Conservation (phyloP, 2,888 invertebrate genomes). For the Prosapia bicincta region DNA sequence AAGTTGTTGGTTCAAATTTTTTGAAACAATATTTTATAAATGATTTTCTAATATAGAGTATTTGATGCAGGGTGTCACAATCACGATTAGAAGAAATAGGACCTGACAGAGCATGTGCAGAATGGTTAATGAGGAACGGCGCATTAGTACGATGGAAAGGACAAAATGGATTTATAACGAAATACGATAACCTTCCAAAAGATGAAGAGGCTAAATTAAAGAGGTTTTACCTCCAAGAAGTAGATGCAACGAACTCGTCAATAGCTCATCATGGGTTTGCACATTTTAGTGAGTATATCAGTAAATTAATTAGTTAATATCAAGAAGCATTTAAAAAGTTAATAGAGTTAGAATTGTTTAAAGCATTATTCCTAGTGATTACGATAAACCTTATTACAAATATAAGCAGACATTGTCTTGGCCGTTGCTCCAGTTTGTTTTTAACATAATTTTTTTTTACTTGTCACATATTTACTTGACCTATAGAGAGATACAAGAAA, state of each 20-base stretch:
- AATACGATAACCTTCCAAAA: conserved; percentile 58
- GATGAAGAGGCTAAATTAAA: conserved; percentile 46
- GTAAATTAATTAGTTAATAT: too few relatives aligned
- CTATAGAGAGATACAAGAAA: too few relatives aligned
- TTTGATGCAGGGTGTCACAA: conserved; percentile 55
- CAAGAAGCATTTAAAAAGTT: too few relatives aligned
- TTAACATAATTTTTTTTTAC: too few relatives aligned
- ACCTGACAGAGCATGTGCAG: conserved; percentile 87
- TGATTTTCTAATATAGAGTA: background rate
- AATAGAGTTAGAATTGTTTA: too few relatives aligned
- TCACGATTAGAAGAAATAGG: conserved; percentile 69
- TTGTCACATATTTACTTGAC: too few relatives aligned
- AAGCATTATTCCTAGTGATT: too few relatives aligned
- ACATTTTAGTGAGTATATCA: conserved; percentile 60
- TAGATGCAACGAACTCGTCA: conserved; percentile 66
- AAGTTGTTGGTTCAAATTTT: too few relatives aligned
- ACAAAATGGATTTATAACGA: conserved; percentile 43
- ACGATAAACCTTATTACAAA: too few relatives aligned
- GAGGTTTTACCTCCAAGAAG: conserved; percentile 56
- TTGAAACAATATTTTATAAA: too few relatives aligned
- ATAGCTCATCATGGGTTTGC: conserved; percentile 69
- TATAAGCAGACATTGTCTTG: too few relatives aligned
- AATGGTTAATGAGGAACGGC: conserved; percentile 92
- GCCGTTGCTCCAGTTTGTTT: too few relatives aligned
- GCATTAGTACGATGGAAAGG: conserved; percentile 72